A percentile compares a stretch with the other conserved stretches of the same genome.
phyloP scores from a whole-genome alignment of 2,888 invertebrate species.

The Ethmia dodecea region DNA sequence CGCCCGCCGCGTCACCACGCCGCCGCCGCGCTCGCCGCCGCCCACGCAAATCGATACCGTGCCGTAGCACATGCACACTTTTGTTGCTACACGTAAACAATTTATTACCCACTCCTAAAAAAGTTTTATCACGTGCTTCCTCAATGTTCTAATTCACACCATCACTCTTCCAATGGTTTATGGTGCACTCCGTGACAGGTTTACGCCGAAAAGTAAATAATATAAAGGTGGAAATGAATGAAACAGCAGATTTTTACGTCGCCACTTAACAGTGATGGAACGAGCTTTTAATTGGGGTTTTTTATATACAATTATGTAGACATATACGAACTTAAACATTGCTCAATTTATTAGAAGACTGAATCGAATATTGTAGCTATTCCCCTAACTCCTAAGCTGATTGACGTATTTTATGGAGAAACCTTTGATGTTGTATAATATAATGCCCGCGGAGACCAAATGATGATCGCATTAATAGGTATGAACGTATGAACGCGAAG shows the following conservation, averaged over 20 bases:
- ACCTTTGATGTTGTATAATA: slow-evolving; percentile 14
- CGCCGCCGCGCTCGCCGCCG: slow-evolving; percentile 31
- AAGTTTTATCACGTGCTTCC: slow-evolving; percentile 31
- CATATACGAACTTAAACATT: no score
- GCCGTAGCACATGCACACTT: slow-evolving; percentile 33
- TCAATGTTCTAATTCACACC: slow-evolving; percentile 23
- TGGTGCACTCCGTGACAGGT: slow-evolving; percentile 22
- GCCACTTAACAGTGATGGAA: no score
- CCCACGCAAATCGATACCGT: slow-evolving; percentile 51
- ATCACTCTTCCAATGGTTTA: slow-evolving; percentile 15
- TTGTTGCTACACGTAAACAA: slow-evolving; percentile 38
- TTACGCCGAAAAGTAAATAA: slow-evolving; percentile 36
- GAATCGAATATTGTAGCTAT: no score
- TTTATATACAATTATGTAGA: no score
- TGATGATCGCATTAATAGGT: slow-evolving; percentile 36
- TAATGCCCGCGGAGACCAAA: slow-evolving; percentile 29
- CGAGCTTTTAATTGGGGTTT: no score
- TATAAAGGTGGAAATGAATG: slow-evolving; percentile 19
- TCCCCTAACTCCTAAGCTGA: no score
- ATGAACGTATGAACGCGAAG: slow-evolving; percentile 51
- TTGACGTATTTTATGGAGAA: slow-evolving; percentile 15
- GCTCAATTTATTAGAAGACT: slow-evolving; percentile 8
- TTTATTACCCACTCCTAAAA: slow-evolving; percentile 37
- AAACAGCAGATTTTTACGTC: slow-evolving; percentile 36
- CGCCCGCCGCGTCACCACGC: slow-evolving; percentile 54